These are phyloP conservation scores for Cerastoderma edule DNA, from an alignment of 2,888 invertebrate species.

Conservation along the genomic window DNA sequence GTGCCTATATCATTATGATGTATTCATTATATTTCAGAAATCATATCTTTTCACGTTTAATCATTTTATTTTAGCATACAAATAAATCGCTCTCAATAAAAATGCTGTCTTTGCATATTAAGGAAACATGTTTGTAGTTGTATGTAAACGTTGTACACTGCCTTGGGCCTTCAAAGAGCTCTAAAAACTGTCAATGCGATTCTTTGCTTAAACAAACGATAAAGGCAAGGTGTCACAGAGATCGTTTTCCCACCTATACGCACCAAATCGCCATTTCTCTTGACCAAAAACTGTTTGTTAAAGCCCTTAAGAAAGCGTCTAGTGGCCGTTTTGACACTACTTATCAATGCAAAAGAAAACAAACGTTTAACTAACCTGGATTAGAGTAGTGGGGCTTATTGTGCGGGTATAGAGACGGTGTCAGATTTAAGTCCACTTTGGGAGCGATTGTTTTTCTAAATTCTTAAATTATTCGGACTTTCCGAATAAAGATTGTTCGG, in stretches of 20 bases:
- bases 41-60: too few relatives aligned
- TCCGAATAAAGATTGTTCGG: too few relatives aligned
- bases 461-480: too few relatives aligned
- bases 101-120: too few relatives aligned
- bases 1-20: too few relatives aligned
- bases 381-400: conserved; percentile 31
- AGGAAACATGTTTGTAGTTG: too few relatives aligned
- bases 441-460: conserved; percentile 4
- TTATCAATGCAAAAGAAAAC: conserved; percentile 25
- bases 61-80: too few relatives aligned
- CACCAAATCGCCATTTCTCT: conserved; percentile 24
- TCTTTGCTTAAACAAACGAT: background rate
- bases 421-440: conserved; percentile 11
- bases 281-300: conserved; percentile 23
- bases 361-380: conserved; percentile 30
- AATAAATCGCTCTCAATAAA: too few relatives aligned
- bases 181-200: conserved; percentile 1
- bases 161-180: too few relatives aligned
- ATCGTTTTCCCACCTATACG: conserved; percentile 13
- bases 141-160: too few relatives aligned
- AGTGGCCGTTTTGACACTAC: conserved; percentile 26
- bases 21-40: too few relatives aligned
- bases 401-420: conserved; percentile 1
- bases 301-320: conserved; percentile 17
- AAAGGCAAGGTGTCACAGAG: conserved; percentile 6